A percentile compares a stretch with the other conserved stretches of the same genome.
Evolutionary conservation across 92 coral and sea anemone species (phyloP).

Genomic region (Parazoanthus atlanticus): DNA sequence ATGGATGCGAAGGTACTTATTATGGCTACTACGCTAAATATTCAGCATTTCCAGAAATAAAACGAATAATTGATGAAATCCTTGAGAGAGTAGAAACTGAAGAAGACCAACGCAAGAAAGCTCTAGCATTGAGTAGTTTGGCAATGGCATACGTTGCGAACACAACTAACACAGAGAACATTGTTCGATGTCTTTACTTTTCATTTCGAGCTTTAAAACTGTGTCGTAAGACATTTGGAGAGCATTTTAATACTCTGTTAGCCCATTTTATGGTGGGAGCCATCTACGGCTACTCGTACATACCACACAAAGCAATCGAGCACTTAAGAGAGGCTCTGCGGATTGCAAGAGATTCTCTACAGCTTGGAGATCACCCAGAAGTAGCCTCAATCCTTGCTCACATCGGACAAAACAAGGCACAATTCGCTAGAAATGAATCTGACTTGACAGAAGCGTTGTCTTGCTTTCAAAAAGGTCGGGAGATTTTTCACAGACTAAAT

Average conservation of each 20-base stretch:
- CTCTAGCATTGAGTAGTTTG: not conserved
- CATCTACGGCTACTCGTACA: not conserved
- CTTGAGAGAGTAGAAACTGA: not conserved
- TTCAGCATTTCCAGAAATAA: not conserved
- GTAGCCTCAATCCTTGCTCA: not conserved
- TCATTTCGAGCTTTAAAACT: not conserved
- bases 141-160: constrained; percentile 15
- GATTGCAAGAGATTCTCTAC: not conserved
- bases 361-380: constrained; percentile 5
- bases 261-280: constrained; percentile 12
- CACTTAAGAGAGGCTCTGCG: not conserved
- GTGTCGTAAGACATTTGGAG: not conserved
- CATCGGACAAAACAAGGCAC: constrained; percentile 5
- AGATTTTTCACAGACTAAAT: not conserved
- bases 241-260: not conserved
- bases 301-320: not conserved
- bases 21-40: constrained; percentile 12
- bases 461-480: not conserved
- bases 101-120: not conserved
- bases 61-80: not conserved
- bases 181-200: not conserved
- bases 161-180: not conserved
- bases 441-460: not conserved
- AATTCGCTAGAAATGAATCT: not conserved
- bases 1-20: not conserved